phyloP scores from a whole-genome alignment of 2,113 vertebrate species.

The Neomonachus schauinslandi region DNA sequence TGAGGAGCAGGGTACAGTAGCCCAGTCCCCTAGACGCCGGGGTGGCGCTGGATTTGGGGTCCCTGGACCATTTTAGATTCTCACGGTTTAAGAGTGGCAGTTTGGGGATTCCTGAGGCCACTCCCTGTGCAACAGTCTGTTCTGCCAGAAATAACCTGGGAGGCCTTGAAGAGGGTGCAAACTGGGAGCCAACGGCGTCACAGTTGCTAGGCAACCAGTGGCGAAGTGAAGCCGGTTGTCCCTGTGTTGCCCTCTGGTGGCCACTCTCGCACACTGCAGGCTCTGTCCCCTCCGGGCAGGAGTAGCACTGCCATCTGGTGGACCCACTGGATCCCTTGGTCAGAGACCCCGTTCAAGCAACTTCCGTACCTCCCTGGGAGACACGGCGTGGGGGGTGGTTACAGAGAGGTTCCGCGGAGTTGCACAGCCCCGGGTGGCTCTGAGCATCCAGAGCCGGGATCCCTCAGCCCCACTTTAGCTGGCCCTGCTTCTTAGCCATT shows the following conservation, averaged over 20 bases:
- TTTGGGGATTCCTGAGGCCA: conserved; percentile 74
- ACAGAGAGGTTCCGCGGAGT: background rate
- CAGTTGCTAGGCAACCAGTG: conserved; percentile 72
- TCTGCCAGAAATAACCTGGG: conserved; percentile 76
- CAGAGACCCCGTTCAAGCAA: background rate
- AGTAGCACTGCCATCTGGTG: conserved; percentile 61
- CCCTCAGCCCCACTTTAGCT: background rate
- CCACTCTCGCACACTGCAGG: background rate
- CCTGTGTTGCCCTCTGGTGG: conserved; percentile 63
- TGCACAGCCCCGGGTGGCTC: background rate
- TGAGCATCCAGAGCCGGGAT: background rate
- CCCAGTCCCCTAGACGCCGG: conserved; percentile 25
- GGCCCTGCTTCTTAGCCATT: background rate
- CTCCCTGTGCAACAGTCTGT: conserved; percentile 69
- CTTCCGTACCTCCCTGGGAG: background rate
- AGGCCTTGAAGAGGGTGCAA: conserved; percentile 62
- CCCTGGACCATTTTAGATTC: conserved; percentile 64
- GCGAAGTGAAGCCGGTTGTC: background rate
- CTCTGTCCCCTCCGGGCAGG: background rate
- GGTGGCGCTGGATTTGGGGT: conserved; percentile 28
- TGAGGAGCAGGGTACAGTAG: background rate
- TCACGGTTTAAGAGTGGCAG: conserved; percentile 53
- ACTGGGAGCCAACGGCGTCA: conserved; percentile 50
- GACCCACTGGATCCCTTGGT: background rate
- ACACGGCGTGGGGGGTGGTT: rapidly evolving